Conservation (phyloP, 2,113 vertebrate species). For the Alligator mississippiensis region DNA sequence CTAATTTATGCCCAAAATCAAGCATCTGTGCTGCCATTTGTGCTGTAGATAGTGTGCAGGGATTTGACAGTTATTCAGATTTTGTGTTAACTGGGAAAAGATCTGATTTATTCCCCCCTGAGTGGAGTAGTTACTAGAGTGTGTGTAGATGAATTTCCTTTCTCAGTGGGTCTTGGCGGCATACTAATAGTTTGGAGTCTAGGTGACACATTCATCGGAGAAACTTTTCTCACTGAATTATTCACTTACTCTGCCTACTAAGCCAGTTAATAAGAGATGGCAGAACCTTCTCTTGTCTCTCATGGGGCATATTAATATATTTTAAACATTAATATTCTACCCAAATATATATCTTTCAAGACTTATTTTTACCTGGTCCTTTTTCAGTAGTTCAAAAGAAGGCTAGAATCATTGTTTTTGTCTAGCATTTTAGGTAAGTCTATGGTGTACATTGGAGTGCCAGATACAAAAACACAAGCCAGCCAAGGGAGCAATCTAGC, state of each 20-base stretch:
- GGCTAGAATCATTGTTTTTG: too few relatives aligned
- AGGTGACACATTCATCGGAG: slow-evolving; percentile 58
- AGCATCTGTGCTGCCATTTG: slow-evolving; percentile 74
- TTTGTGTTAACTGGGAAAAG: slow-evolving; percentile 61
- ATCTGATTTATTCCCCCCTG: slow-evolving; percentile 62
- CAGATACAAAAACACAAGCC: too few relatives aligned
- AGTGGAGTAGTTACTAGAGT: slow-evolving; percentile 58
- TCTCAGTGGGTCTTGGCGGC: slow-evolving; percentile 50
- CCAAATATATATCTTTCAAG: slow-evolving; percentile 63
- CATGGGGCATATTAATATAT: slow-evolving; percentile 60
- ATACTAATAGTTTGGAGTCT: slow-evolving; percentile 56
- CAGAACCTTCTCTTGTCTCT: slow-evolving; percentile 62
- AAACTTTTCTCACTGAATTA: slow-evolving; percentile 71
- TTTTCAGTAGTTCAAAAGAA: background rate
- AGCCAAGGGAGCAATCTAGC: too few relatives aligned
- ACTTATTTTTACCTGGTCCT: slow-evolving; percentile 20
- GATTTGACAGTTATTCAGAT: slow-evolving; percentile 61
- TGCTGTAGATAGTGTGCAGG: slow-evolving; percentile 53
- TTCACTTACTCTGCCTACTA: slow-evolving; percentile 70
- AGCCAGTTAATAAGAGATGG: slow-evolving; percentile 67
- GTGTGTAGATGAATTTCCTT: slow-evolving; percentile 33
- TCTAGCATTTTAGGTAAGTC: too few relatives aligned
- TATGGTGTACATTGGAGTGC: too few relatives aligned
- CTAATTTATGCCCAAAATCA: slow-evolving; percentile 72
- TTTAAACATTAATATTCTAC: slow-evolving; percentile 70